Percentiles rank a stretch among this genome's conserved stretches.
phyloP scores from a whole-genome alignment of 53 echinoderm and acorn worm genomes.

The Stichopus horrens region DNA sequence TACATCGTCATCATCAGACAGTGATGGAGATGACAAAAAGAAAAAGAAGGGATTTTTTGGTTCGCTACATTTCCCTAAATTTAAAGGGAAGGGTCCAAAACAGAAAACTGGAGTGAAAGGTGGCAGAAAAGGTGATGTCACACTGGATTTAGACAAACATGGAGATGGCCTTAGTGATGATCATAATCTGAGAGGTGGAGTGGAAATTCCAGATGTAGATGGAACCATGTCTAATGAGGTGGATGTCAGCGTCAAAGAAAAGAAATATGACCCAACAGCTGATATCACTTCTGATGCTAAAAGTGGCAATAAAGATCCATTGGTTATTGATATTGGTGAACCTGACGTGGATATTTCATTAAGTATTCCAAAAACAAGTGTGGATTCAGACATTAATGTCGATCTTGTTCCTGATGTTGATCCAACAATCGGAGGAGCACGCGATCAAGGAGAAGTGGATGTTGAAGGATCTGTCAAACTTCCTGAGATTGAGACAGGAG shows the following conservation, averaged over 20 bases:
- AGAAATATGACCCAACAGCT: background rate
- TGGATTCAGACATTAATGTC: background rate
- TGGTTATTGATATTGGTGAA: background rate
- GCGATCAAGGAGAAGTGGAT: background rate
- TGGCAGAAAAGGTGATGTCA: background rate
- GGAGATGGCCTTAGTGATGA: background rate
- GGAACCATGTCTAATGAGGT: background rate
- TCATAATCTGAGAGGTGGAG: background rate
- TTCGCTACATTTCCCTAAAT: constrained; percentile 9
- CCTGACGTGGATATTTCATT: background rate
- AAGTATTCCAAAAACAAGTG: background rate
- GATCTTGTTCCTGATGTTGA: constrained; percentile 44
- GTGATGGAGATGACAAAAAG: constrained; percentile 3
- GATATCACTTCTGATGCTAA: background rate
- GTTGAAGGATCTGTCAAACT: constrained; percentile 15
- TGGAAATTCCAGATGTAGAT: background rate
- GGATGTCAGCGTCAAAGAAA: background rate
- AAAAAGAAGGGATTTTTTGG: constrained; percentile 41
- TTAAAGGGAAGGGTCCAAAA: constrained; percentile 17
- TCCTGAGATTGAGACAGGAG: background rate
- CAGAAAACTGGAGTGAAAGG: constrained; percentile 5
- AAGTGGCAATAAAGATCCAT: background rate
- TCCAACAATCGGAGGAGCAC: constrained; percentile 30
- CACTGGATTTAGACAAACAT: background rate
- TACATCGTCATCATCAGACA: constrained; percentile 28